A percentile compares a stretch with the other conserved stretches of the same genome.
phyloP scores from a whole-genome alignment of 2,113 vertebrate species.

The Trinectes maculatus region DNA sequence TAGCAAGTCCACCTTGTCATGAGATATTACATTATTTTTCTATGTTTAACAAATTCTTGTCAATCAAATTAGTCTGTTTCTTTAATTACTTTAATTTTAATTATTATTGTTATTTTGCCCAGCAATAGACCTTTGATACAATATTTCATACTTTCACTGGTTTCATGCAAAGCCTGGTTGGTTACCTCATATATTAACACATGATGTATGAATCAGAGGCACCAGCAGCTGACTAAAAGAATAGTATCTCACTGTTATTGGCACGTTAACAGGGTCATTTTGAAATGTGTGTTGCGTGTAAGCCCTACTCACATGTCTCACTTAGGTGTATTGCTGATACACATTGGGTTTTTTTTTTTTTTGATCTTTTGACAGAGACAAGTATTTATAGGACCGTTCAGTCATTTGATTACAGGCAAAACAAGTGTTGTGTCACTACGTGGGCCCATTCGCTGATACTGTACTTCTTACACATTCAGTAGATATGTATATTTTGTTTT shows the following conservation, averaged over 20 bases:
- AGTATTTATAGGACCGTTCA: constrained; percentile 55
- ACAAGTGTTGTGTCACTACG: constrained; percentile 47
- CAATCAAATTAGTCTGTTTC: constrained; percentile 61
- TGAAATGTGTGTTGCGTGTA: constrained; percentile 25
- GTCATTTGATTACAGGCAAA: constrained; percentile 34
- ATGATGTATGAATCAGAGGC: constrained; percentile 38
- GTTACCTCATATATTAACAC: constrained; percentile 45
- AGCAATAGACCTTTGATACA: constrained; percentile 27
- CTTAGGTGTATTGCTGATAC: constrained; percentile 9
- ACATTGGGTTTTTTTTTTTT: neutral
- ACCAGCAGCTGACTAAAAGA: constrained; percentile 51
- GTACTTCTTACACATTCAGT: constrained; percentile 75
- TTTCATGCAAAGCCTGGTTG: constrained; percentile 27
- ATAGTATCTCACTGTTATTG: constrained; percentile 43
- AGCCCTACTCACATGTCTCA: constrained; percentile 32
- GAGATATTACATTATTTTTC: constrained; percentile 54
- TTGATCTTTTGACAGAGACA: constrained; percentile 12
- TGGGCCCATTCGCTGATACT: constrained; percentile 63
- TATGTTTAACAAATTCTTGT: constrained; percentile 60
- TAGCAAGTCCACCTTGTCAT: constrained; percentile 37
- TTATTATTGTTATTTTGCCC: constrained; percentile 3
- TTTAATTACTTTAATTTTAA: constrained; percentile 36
- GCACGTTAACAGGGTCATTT: constrained; percentile 56
- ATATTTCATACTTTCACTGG: constrained; percentile 25
- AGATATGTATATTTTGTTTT: constrained; percentile 79